Conservation (phyloP, 2,113 vertebrate genomes). For the Syngnathus floridae region DNA sequence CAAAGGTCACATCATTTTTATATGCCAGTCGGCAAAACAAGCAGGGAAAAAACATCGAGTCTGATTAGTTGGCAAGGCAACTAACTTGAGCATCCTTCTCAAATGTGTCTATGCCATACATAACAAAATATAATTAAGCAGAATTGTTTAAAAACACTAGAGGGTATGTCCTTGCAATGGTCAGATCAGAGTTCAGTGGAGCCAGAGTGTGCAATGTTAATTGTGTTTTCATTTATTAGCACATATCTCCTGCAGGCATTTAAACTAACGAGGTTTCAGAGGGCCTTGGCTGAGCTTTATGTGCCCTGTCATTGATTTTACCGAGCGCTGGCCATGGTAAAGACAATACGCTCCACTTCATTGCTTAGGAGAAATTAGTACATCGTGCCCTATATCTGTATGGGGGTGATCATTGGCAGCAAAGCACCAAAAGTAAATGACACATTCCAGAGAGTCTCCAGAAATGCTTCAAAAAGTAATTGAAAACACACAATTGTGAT, state of each 20-base stretch:
- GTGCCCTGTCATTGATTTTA: conserved; percentile 67
- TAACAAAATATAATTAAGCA: conserved; percentile 63
- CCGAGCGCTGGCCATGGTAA: conserved; percentile 48
- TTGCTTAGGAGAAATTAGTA: conserved; percentile 56
- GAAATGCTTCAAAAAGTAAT: background rate
- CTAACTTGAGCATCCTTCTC: conserved; percentile 39
- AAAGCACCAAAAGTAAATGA: conserved; percentile 20
- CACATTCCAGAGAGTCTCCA: background rate
- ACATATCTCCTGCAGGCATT: conserved; percentile 70
- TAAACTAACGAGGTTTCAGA: conserved; percentile 65
- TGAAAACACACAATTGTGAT: background rate
- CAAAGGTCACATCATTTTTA: background rate
- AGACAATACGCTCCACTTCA: conserved; percentile 45
- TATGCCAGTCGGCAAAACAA: background rate
- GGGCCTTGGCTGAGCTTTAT: conserved; percentile 60
- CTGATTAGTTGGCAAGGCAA: background rate
- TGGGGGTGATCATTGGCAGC: conserved; percentile 10
- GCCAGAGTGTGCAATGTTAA: conserved; percentile 50
- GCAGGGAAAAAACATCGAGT: background rate
- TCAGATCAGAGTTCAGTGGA: conserved; percentile 51
- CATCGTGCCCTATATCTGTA: conserved; percentile 26
- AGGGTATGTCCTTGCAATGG: conserved; percentile 56
- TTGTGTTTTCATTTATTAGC: conserved; percentile 73
- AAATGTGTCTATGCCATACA: conserved; percentile 47
- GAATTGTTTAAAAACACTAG: conserved; percentile 58